Evolutionary conservation across 2,113 vertebrate genomes (phyloP).

Genomic region (Tautogolabrus adspersus): DNA sequence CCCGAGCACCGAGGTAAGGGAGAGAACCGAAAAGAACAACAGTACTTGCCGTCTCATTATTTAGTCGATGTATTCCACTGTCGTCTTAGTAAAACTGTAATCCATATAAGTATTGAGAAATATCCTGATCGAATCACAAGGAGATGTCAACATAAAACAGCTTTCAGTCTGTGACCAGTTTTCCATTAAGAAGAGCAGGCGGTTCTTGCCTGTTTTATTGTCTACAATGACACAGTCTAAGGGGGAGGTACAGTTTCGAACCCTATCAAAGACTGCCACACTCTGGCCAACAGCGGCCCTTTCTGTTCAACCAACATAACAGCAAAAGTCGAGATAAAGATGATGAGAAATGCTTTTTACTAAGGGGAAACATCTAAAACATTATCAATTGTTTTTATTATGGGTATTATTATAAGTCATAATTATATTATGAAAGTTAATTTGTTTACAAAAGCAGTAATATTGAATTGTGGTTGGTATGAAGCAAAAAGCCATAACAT

Average conservation of each 20-base stretch:
- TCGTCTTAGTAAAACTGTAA: background rate
- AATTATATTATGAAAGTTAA: no score
- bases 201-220: conserved; percentile 36
- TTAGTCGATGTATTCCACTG: background rate
- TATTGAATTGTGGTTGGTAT: no score
- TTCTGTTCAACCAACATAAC: conserved; percentile 44
- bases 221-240: conserved; percentile 25
- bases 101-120: conserved; percentile 18
- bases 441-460: no score
- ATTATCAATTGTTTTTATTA: no score
- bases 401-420: background rate
- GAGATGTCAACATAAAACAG: background rate
- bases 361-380: background rate
- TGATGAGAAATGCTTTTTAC: background rate
- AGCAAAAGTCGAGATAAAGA: background rate
- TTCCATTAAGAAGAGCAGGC: background rate
- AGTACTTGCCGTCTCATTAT: conserved; percentile 64
- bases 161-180: background rate
- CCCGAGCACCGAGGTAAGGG: conserved; percentile 13
- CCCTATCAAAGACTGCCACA: conserved; percentile 56
- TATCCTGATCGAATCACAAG: accelerated
- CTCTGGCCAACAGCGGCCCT: conserved; percentile 64
- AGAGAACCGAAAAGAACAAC: conserved; percentile 48
- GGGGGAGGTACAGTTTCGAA: conserved; percentile 53
- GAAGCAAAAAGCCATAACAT: no score